Evolutionary conservation across 2,888 invertebrate genomes (phyloP).

Genomic region (Yponomeuta malinellus): DNA sequence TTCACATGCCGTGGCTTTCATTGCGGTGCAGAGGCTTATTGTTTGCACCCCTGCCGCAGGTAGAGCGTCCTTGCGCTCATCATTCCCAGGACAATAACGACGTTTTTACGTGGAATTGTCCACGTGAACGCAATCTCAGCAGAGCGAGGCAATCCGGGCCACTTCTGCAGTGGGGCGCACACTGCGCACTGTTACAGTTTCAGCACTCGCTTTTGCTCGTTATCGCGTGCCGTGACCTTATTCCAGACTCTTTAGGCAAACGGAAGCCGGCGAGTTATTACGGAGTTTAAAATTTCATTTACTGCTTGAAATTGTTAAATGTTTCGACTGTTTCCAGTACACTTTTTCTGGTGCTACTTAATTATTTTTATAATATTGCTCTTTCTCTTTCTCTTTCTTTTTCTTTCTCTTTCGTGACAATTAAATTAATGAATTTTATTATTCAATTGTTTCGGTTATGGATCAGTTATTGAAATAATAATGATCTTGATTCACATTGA

Average conservation of each 20-base stretch:
- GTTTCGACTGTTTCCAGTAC: constrained; percentile 16
- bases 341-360: background rate
- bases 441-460: constrained; percentile 3
- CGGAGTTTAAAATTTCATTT: constrained; percentile 54
- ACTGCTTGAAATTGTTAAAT: background rate
- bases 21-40: background rate
- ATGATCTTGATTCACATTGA: constrained; percentile 7
- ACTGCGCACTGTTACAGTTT: constrained; percentile 24
- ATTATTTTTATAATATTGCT: background rate
- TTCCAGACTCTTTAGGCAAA: constrained; percentile 56
- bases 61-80: background rate
- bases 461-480: constrained; percentile 1
- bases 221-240: constrained; percentile 60
- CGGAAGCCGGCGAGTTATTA: constrained; percentile 45
- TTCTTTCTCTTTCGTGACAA: too few relatives aligned
- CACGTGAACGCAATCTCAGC: constrained; percentile 11
- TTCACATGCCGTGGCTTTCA: background rate
- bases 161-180: background rate
- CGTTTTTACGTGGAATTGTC: constrained; percentile 5
- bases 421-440: background rate
- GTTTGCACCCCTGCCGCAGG: constrained; percentile 3
- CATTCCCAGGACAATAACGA: background rate
- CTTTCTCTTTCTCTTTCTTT: too few relatives aligned
- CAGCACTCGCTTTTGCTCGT: constrained; percentile 51
- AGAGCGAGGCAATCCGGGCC: background rate